Evolutionary conservation across 2,113 vertebrate species (phyloP), one percentile per base, ranked within the genome.

Genomic region (Prunella fulvescens): DNA sequence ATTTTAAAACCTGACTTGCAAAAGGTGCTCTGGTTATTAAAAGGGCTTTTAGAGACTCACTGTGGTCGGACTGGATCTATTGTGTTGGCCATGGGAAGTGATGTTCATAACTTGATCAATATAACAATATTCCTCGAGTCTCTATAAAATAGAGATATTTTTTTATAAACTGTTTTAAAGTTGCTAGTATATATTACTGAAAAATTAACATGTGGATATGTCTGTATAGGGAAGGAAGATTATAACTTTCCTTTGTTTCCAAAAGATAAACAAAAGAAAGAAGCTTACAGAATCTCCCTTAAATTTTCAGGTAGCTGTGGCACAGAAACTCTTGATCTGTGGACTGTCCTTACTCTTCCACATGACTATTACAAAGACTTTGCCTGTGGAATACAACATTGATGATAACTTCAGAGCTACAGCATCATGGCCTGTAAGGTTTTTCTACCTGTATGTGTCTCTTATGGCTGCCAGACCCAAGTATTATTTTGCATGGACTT

Each of bases 401-500:
- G 98, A 99, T 3, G 98, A 98, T 40, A 91, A 96, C 81, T 99
- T 99, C 91, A 97, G 98, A 84, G 98, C 97, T 78, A 98, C 98
- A 61, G 98, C 98, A 4, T 99, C 99, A 2, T 98, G 99, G 95
- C 97, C 98, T 50, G 89, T 98, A 53, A 98, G 98, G 96, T 94
- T 99, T 53, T 72, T 99, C 97, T 99, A 99, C 94, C 98, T 99
- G 4, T 99, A 99, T 10, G 22, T 99, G 78, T 99, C 99, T 78
- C 98, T 99, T 86, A 97, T 99, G 98, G 98, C 99, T 42, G 98
- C 99, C 92, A 98, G 99, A 96, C 99, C 99, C 79, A 99, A 99
- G 73, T 99, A 99, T 97, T 99, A 99, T 95, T 99, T 99, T 95
- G 98, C 99, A 14, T 99, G 99, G 99, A 99, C 99, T 24, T 98